Conservation (phyloP, 2,888 invertebrate genomes). For the Priocnemis perturbator region DNA sequence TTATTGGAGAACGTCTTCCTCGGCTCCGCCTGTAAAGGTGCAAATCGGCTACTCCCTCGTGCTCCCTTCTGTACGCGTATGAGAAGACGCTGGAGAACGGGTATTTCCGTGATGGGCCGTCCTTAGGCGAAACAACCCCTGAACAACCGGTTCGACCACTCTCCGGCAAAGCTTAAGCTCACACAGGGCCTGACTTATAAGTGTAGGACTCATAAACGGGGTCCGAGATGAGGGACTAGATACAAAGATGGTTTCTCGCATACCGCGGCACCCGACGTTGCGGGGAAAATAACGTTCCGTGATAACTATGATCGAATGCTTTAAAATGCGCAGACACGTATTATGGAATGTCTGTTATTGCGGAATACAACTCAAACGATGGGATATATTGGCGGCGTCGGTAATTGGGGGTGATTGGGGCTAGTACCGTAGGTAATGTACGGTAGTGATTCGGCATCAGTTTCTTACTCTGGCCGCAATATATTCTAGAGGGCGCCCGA, state of each 20-base stretch:
- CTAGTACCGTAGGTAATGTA: no score
- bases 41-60: slow-evolving; percentile 25
- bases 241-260: slow-evolving; percentile 2
- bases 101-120: slow-evolving; percentile 46
- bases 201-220: neutral
- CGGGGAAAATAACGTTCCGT: no score
- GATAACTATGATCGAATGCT: no score
- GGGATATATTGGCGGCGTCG: no score
- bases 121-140: slow-evolving; percentile 33
- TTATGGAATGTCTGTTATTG: no score
- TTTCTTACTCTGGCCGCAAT: no score
- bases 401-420: no score
- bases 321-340: no score
- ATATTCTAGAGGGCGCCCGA: no score
- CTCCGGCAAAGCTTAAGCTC: slow-evolving; percentile 14
- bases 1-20: neutral
- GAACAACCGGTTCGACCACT: slow-evolving; percentile 45
- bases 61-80: slow-evolving; percentile 22
- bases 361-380: no score
- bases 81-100: slow-evolving; percentile 2
- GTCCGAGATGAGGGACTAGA: slow-evolving; percentile 1
- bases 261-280: no score
- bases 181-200: neutral
- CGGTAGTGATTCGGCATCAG: no score
- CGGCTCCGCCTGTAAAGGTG: slow-evolving; percentile 1